Percentiles rank a stretch among this genome's conserved stretches.
Conservation (phyloP, 2,797 vertebrate genomes). For the Eulemur coronatus region DNA sequence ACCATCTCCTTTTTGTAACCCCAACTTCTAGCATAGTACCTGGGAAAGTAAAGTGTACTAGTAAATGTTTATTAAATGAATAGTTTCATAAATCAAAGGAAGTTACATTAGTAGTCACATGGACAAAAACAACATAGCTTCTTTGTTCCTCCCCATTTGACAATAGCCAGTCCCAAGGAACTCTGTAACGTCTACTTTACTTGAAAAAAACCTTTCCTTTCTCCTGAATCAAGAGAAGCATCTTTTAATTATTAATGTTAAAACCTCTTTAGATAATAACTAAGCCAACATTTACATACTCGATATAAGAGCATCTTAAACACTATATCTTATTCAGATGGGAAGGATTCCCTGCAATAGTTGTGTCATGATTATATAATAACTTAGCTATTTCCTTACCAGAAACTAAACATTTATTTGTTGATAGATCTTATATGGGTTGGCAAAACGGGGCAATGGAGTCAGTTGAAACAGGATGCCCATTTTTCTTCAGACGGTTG, state of each 20-base stretch:
- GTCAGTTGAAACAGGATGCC: neutral
- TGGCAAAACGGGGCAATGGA: neutral
- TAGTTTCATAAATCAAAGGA: neutral
- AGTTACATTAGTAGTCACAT: neutral
- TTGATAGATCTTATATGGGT: neutral
- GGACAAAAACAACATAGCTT: neutral
- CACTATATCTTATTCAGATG: neutral
- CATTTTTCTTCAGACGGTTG: neutral
- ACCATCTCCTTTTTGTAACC: neutral
- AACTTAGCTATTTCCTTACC: neutral
- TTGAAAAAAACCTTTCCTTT: neutral
- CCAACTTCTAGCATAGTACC: neutral
- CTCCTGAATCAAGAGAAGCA: neutral
- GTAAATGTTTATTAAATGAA: neutral
- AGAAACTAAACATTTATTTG: constrained; percentile 27
- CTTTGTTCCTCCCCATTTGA: neutral
- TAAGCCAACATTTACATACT: constrained; percentile 6
- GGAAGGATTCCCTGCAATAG: neutral
- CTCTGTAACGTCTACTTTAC: neutral
- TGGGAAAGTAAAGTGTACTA: neutral
- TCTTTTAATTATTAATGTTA: neutral
- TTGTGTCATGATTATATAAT: neutral
- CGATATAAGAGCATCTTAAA: constrained; percentile 6
- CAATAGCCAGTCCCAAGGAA: neutral
- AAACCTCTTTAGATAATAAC: neutral